Evolutionary conservation across 2,797 vertebrate genomes (phyloP).

Genomic region (Orestias chungarensis): DNA sequence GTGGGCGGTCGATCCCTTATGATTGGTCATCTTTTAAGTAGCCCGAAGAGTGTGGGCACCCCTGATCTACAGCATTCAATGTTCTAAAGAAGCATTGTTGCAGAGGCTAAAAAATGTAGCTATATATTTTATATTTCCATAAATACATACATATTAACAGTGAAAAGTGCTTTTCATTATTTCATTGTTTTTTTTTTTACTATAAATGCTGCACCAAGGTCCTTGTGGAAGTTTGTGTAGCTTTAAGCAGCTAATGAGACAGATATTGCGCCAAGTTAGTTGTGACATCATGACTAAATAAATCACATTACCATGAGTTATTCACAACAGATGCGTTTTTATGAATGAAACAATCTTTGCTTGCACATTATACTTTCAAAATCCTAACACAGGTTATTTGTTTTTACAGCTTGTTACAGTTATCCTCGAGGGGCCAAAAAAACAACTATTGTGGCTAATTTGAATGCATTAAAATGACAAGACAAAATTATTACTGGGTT

Average conservation of each 20-base stretch:
- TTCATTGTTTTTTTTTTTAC: background rate
- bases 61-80: too few relatives aligned
- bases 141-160: background rate
- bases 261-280: background rate
- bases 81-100: too few relatives aligned
- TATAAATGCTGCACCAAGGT: background rate
- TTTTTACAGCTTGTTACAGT: slow-evolving; percentile 9
- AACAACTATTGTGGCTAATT: slow-evolving; percentile 5
- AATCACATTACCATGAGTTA: background rate
- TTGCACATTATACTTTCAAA: background rate
- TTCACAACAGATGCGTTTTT: background rate
- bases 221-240: background rate
- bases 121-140: background rate
- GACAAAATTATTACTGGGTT: background rate
- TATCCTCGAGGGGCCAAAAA: slow-evolving; percentile 10
- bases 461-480: slow-evolving; percentile 16
- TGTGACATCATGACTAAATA: background rate
- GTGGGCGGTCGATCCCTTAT: too few relatives aligned
- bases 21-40: too few relatives aligned
- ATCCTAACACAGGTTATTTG: background rate
- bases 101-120: too few relatives aligned
- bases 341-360: background rate
- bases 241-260: background rate
- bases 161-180: background rate
- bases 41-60: too few relatives aligned